These are phyloP conservation scores for Harpagoxenus sublaevis DNA, from an alignment of 2,888 invertebrate species.

Conservation along the genomic window DNA sequence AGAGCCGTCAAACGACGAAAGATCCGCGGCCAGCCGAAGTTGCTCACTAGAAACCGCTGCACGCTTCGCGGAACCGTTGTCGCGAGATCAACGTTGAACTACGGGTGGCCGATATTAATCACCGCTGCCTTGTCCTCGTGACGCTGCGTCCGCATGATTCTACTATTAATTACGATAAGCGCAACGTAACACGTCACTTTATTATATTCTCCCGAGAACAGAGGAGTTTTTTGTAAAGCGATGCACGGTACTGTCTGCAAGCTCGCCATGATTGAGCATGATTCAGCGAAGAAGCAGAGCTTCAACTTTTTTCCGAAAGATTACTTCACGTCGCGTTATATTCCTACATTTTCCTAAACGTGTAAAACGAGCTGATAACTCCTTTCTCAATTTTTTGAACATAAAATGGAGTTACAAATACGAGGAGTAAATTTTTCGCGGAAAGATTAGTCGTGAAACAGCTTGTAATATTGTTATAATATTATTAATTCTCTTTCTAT, in stretches of 20 bases:
- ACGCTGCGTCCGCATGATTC: conserved; percentile 23
- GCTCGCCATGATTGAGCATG: conserved; percentile 28
- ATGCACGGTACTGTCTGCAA: conserved; percentile 36
- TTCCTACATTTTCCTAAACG: neutral
- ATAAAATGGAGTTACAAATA: neutral
- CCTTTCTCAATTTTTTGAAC: neutral
- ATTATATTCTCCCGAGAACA: conserved; percentile 28
- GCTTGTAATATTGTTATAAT: neutral
- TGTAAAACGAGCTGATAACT: neutral
- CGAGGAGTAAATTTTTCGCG: neutral
- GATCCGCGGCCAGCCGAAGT: conserved; percentile 57
- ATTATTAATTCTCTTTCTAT: neutral
- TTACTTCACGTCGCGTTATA: neutral
- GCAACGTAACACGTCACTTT: conserved; percentile 47
- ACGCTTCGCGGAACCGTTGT: conserved; percentile 22
- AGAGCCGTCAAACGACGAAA: conserved; percentile 68
- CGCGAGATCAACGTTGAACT: conserved; percentile 42
- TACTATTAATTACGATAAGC: conserved; percentile 54
- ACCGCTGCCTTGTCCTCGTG: conserved; percentile 27
- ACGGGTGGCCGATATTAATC: conserved; percentile 49
- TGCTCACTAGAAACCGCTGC: conserved; percentile 15
- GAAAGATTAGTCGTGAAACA: neutral
- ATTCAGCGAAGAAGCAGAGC: conserved; percentile 14
- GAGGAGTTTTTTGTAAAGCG: conserved; percentile 30
- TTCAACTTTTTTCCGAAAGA: conserved; percentile 32